These are phyloP conservation scores for Chloroceryle aenea DNA, from an alignment of 2,113 vertebrate genomes.

Conservation along the genomic window DNA sequence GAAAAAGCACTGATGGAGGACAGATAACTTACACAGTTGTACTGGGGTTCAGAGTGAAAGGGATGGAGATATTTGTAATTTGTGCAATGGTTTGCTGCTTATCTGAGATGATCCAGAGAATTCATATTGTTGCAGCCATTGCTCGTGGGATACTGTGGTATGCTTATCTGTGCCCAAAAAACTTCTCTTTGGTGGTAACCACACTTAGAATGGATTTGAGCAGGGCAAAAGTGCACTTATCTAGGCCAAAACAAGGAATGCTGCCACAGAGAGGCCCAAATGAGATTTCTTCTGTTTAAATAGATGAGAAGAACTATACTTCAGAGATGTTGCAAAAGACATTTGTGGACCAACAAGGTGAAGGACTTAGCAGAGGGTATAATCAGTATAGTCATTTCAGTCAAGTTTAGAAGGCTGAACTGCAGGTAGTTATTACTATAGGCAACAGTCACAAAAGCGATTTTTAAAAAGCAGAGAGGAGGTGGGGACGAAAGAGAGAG, in stretches of 20 bases:
- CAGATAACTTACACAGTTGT: neutral
- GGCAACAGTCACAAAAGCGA: neutral
- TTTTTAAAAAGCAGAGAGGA: neutral
- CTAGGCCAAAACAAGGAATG: neutral
- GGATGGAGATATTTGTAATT: neutral
- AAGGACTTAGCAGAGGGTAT: neutral
- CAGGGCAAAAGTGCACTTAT: neutral
- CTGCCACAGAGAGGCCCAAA: neutral
- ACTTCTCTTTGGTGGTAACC: neutral
- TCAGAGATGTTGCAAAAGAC: neutral
- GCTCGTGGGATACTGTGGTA: neutral
- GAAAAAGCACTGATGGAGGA: fast-evolving
- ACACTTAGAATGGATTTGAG: neutral
- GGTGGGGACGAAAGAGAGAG: fast-evolving
- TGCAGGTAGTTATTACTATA: neutral
- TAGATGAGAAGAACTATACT: neutral
- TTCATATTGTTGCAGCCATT: neutral
- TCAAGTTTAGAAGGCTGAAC: neutral
- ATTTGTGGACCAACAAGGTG: neutral
- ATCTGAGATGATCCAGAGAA: neutral
- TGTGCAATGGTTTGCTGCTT: neutral
- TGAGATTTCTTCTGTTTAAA: neutral
- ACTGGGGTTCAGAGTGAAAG: neutral
- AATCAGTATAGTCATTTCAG: neutral
- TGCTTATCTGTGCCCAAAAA: neutral